Evolutionary conservation across 2,888 invertebrate genomes (phyloP).

Genomic region (Esperia sulphurella): DNA sequence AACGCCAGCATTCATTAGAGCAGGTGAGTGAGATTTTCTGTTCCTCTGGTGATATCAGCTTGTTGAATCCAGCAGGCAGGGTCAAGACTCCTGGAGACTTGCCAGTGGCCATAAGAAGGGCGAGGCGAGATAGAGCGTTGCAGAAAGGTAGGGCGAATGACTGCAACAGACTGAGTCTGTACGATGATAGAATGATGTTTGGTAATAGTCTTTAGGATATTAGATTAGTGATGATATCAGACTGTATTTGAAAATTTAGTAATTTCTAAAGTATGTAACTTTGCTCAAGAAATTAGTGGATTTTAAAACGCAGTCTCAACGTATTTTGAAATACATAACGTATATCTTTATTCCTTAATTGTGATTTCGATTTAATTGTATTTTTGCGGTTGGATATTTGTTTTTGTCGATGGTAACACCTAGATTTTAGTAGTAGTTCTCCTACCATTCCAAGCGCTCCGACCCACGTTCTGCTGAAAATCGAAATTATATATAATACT

Average conservation of each 20-base stretch:
- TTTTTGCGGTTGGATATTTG: background rate
- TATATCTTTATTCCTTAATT: no score
- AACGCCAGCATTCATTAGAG: slow-evolving; percentile 85
- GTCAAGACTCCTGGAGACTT: slow-evolving; percentile 91
- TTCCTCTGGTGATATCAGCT: slow-evolving; percentile 81
- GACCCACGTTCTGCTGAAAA: no score
- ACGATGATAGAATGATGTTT: slow-evolving; percentile 94
- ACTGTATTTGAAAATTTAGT: background rate
- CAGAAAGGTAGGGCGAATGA: slow-evolving; percentile 63
- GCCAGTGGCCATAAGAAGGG: slow-evolving; percentile 86
- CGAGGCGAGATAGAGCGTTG: slow-evolving; percentile 81
- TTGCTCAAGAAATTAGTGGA: no score
- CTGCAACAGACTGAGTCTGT: slow-evolving; percentile 88
- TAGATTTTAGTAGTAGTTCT: no score
- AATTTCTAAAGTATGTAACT: no score
- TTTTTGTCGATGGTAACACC: background rate
- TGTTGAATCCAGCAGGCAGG: slow-evolving; percentile 87
- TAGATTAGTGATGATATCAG: background rate
- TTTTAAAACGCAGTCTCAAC: no score
- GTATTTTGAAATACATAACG: no score
- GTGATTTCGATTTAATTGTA: no score
- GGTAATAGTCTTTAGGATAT: slow-evolving; percentile 66
- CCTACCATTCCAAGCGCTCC: no score
- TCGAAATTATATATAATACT: no score
- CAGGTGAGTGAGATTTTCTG: slow-evolving; percentile 88